These are phyloP conservation scores for Antechinus flavipes DNA, from an alignment of 2,113 vertebrate species.

Conservation along the genomic window DNA sequence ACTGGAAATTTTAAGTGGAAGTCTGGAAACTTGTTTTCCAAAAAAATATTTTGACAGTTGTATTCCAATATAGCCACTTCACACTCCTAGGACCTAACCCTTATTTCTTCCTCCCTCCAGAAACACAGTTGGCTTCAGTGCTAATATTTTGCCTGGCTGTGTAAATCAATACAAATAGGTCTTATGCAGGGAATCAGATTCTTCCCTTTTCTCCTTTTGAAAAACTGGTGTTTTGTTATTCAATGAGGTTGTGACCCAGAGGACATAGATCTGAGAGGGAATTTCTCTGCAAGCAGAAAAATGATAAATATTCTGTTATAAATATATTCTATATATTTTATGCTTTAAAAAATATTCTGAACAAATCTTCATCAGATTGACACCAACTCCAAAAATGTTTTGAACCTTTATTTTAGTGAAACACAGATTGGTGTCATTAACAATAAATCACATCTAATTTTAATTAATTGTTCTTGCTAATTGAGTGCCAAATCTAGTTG, in stretches of 20 bases:
- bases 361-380: background rate
- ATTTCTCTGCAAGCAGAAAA: background rate
- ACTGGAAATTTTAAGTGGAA: background rate
- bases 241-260: background rate
- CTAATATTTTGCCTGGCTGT: background rate
- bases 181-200: background rate
- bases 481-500: background rate
- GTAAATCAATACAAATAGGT: conserved; percentile 17
- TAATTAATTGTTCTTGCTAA: background rate
- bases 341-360: background rate
- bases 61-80: background rate
- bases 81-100: conserved; percentile 45
- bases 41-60: background rate
- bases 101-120: background rate
- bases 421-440: background rate
- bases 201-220: conserved; percentile 25
- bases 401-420: background rate
- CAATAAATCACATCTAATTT: background rate
- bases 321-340: background rate
- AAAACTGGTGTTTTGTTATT: conserved; percentile 18
- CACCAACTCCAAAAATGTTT: background rate
- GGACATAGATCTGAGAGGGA: background rate
- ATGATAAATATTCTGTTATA: conserved; percentile 6
- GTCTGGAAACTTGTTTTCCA: background rate
- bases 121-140: background rate